These are phyloP conservation scores for Amiota communis DNA, from an alignment of 2,888 invertebrate species.

Conservation along the genomic window DNA sequence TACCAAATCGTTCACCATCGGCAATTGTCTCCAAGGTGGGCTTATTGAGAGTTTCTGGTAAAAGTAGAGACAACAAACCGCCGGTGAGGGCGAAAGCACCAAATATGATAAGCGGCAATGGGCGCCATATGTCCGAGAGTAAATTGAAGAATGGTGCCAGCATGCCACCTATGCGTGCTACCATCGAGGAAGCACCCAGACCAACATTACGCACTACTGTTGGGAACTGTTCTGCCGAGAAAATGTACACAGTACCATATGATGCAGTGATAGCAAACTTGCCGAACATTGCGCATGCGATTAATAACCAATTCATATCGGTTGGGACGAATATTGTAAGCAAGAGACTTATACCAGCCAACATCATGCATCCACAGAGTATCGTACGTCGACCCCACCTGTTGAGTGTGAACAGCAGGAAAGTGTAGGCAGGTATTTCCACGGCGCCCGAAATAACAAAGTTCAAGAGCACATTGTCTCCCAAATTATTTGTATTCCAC, in stretches of 20 bases:
- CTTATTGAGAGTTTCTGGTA: constrained; percentile 86
- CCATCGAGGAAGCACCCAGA: constrained; percentile 89
- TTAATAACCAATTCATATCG: constrained; percentile 75
- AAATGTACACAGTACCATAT: constrained; percentile 83
- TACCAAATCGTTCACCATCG: constrained; percentile 82
- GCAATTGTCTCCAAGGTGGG: constrained; percentile 86
- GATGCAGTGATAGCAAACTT: constrained; percentile 83
- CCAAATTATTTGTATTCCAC: constrained; percentile 82
- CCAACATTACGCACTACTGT: constrained; percentile 88
- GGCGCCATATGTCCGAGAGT: constrained; percentile 76
- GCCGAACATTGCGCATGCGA: constrained; percentile 80
- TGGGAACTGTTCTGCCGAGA: constrained; percentile 84
- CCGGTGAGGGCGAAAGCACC: constrained; percentile 82
- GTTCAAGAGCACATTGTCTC: constrained; percentile 82
- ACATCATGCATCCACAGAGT: constrained; percentile 80
- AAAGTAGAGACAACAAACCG: constrained; percentile 79
- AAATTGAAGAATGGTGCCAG: constrained; percentile 85
- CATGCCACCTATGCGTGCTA: constrained; percentile 83
- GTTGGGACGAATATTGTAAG: constrained; percentile 77
- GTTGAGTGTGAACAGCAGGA: constrained; percentile 80
- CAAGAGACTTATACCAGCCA: constrained; percentile 77
- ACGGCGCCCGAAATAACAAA: constrained; percentile 84
- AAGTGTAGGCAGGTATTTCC: constrained; percentile 82
- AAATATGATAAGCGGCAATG: constrained; percentile 83
- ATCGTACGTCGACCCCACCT: constrained; percentile 81